phyloP scores from a whole-genome alignment of 2,888 invertebrate genomes.

The Phasia obesa region DNA sequence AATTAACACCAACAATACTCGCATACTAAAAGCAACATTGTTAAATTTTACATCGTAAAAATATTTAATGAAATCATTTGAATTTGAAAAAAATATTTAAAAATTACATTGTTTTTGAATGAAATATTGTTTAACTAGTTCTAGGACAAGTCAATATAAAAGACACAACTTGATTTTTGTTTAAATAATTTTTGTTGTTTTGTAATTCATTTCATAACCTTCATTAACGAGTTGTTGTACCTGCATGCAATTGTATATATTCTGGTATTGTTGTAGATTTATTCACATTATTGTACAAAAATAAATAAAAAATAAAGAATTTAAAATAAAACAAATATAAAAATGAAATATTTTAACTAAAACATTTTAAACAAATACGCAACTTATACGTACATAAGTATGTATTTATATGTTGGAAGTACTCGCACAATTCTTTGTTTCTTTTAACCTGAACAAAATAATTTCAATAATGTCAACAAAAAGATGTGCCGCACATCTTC shows the following conservation, averaged over 20 bases:
- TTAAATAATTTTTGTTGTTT: slow-evolving; percentile 24
- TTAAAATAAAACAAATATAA: background rate
- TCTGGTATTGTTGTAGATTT: slow-evolving; percentile 40
- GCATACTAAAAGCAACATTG: slow-evolving; percentile 11
- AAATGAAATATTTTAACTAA: slow-evolving; percentile 47
- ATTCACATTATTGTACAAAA: slow-evolving; percentile 52
- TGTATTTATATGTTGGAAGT: slow-evolving; percentile 15
- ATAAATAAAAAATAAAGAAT: slow-evolving; percentile 20
- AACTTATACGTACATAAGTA: slow-evolving; percentile 10
- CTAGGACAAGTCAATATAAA: slow-evolving; percentile 53
- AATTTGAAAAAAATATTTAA: background rate
- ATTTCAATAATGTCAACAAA: slow-evolving; percentile 70
- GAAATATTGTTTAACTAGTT: slow-evolving; percentile 44
- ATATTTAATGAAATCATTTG: slow-evolving; percentile 13
- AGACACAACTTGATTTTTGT: slow-evolving; percentile 35
- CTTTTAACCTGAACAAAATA: slow-evolving; percentile 61
- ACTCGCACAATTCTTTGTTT: slow-evolving; percentile 46
- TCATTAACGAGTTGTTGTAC: slow-evolving; percentile 17
- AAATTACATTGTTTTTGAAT: slow-evolving; percentile 17
- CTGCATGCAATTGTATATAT: background rate
- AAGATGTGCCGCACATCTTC: slow-evolving; percentile 65
- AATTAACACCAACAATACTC: slow-evolving; percentile 15
- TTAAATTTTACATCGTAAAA: slow-evolving; percentile 25
- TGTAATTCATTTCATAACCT: slow-evolving; percentile 58
- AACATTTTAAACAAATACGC: slow-evolving; percentile 38